phyloP scores from a whole-genome alignment of 2,113 vertebrate genomes.

The Natator depressus region DNA sequence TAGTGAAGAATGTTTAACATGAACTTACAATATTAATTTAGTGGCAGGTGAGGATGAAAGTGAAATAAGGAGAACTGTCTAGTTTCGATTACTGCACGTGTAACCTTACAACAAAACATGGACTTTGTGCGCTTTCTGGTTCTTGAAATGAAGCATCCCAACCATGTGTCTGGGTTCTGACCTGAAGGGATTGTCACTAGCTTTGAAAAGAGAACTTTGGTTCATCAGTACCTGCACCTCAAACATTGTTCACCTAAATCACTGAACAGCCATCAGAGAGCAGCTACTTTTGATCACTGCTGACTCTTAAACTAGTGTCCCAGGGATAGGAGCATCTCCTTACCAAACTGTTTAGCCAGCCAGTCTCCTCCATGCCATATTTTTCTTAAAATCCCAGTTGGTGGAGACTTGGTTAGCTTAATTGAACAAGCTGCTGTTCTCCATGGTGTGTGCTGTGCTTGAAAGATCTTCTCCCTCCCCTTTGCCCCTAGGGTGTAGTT shows the following conservation, averaged over 20 bases:
- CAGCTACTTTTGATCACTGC: background rate
- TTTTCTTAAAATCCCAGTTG: background rate
- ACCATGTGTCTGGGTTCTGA: background rate
- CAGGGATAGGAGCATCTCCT: background rate
- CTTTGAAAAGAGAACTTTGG: background rate
- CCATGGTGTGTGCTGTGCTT: background rate
- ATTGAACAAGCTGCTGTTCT: background rate
- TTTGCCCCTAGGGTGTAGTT: fast-evolving
- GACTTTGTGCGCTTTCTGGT: background rate
- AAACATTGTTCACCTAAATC: background rate
- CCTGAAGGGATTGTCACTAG: background rate
- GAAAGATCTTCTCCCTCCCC: background rate
- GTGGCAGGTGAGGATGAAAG: background rate
- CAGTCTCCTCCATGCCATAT: background rate
- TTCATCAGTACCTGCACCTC: conserved; percentile 15
- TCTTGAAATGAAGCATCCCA: too few relatives aligned
- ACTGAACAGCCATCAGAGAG: background rate
- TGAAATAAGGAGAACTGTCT: background rate
- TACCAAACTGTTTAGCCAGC: background rate
- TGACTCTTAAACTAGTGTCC: background rate
- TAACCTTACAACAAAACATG: background rate
- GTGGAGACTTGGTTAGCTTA: background rate
- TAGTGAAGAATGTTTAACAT: background rate
- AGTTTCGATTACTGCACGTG: background rate
- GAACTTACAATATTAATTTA: background rate